Evolutionary conservation across 2,113 vertebrate species (phyloP).

Genomic region (Notarius quadriscutis): DNA sequence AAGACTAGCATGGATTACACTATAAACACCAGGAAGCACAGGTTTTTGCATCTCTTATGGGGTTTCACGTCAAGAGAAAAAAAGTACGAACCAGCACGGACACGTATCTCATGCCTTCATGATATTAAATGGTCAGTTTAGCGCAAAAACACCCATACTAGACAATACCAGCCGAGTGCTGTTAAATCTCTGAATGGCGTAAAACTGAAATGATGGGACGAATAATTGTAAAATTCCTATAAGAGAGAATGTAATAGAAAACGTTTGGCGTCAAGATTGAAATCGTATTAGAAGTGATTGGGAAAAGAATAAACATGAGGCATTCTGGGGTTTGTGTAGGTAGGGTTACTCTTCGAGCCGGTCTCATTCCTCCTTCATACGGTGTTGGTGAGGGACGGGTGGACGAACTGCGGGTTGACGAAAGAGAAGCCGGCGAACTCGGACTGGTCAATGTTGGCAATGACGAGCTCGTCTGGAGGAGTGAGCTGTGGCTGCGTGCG

Average conservation of each 20-base stretch:
- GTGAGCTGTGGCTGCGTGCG: slow-evolving; percentile 93
- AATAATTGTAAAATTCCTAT: slow-evolving; percentile 8
- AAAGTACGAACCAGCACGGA: slow-evolving; percentile 11
- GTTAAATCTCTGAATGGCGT: slow-evolving; percentile 35
- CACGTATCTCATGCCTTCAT: neutral
- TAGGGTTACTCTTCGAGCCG: slow-evolving; percentile 21
- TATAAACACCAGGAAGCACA: slow-evolving; percentile 48
- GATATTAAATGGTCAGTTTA: neutral
- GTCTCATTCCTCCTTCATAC: slow-evolving; percentile 69
- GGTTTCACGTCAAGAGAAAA: slow-evolving; percentile 22
- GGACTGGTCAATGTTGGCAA: slow-evolving; percentile 94
- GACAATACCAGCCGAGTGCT: neutral
- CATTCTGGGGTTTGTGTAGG: slow-evolving; percentile 39
- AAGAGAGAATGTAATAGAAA: slow-evolving; percentile 9
- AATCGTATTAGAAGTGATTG: neutral
- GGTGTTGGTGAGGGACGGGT: slow-evolving; percentile 72
- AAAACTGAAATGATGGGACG: slow-evolving; percentile 21
- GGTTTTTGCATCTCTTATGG: slow-evolving; percentile 24
- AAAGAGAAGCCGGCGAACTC: slow-evolving; percentile 98
- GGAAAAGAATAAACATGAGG: slow-evolving; percentile 35
- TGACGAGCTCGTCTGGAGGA: slow-evolving; percentile 93
- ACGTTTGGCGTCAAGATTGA: neutral
- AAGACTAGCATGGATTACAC: slow-evolving; percentile 33
- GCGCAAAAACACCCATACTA: slow-evolving; percentile 23
- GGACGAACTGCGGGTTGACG: slow-evolving; percentile 88